Evolutionary conservation across 2,797 vertebrate species (phyloP).

Genomic region (Trichosurus vulpecula): DNA sequence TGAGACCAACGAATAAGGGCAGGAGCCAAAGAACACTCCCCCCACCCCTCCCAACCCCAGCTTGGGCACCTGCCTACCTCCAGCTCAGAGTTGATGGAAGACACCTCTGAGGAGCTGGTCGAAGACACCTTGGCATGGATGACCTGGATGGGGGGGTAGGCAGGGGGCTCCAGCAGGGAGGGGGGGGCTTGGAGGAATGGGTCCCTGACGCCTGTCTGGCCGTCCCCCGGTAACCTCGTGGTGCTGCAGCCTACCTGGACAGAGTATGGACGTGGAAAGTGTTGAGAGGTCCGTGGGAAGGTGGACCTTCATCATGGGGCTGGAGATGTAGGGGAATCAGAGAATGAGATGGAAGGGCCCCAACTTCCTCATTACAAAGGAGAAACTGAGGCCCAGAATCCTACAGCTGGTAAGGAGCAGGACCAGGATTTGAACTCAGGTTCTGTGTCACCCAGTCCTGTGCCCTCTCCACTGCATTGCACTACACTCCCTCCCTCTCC

Average conservation of each 20-base stretch:
- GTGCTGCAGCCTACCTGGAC: slow-evolving; percentile 81
- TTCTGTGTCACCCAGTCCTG: not conserved
- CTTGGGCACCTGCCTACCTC: slow-evolving; percentile 85
- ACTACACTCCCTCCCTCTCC: too few relatives aligned
- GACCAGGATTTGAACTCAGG: not conserved
- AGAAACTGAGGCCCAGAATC: not conserved
- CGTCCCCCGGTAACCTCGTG: slow-evolving; percentile 80
- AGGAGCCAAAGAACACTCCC: fast-evolving
- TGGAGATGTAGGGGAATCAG: too few relatives aligned
- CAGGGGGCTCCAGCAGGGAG: slow-evolving; percentile 65
- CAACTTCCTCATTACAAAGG: not conserved
- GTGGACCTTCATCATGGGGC: fast-evolving
- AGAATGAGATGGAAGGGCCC: too few relatives aligned
- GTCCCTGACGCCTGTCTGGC: slow-evolving; percentile 64
- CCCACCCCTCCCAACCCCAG: fast-evolving
- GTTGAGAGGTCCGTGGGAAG: not conserved
- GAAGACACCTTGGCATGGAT: slow-evolving; percentile 82
- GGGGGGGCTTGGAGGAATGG: not conserved
- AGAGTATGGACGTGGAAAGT: not conserved
- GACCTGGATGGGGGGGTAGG: slow-evolving; percentile 74
- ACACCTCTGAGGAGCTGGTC: slow-evolving; percentile 85
- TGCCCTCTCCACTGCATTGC: not conserved
- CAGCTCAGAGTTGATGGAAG: slow-evolving; percentile 87
- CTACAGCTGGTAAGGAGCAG: too few relatives aligned
- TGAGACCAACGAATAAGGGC: not conserved